Percentiles rank a stretch among this genome's conserved stretches.
These are phyloP conservation scores for Fabriciana adippe DNA, from an alignment of 2,888 invertebrate genomes.

Conservation along the genomic window DNA sequence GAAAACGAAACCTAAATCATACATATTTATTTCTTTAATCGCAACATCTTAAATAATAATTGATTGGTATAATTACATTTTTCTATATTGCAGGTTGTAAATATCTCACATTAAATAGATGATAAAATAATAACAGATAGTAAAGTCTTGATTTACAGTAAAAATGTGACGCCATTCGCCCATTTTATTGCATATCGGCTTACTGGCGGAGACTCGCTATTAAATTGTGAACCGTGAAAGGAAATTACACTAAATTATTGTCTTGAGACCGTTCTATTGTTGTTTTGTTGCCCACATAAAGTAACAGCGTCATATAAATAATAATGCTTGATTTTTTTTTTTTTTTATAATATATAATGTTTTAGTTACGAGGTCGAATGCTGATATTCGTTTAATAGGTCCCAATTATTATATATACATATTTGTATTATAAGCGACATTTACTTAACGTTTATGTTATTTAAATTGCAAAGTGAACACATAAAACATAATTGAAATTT, in stretches of 20 bases:
- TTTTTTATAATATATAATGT: conserved; percentile 13
- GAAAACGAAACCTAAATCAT: too few relatives aligned
- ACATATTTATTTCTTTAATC: too few relatives aligned
- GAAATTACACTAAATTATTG: conserved; percentile 69
- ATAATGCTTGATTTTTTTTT: conserved; percentile 12
- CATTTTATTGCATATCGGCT: conserved; percentile 35
- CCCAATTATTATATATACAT: conserved; percentile 5
- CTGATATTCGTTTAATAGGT: conserved; percentile 1
- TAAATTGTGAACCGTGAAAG: conserved; percentile 54
- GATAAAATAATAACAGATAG: not conserved
- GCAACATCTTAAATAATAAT: not conserved
- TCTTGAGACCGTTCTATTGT: conserved; percentile 49
- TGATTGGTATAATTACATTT: not conserved
- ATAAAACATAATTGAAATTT: conserved; percentile 14
- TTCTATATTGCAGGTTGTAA: not conserved
- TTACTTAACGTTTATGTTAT: conserved; percentile 3
- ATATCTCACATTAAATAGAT: not conserved
- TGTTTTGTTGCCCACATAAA: conserved; percentile 31
- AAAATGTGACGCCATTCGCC: conserved; percentile 27
- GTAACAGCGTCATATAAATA: conserved; percentile 27
- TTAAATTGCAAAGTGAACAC: conserved; percentile 4
- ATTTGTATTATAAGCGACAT: not conserved
- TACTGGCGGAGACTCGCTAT: conserved; percentile 34
- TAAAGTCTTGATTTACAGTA: conserved; percentile 14
- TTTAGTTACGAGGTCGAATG: conserved; percentile 12